Base-by-base conservation (phyloP, 2,797 vertebrate genomes). In the Sternotherus odoratus region DNA sequence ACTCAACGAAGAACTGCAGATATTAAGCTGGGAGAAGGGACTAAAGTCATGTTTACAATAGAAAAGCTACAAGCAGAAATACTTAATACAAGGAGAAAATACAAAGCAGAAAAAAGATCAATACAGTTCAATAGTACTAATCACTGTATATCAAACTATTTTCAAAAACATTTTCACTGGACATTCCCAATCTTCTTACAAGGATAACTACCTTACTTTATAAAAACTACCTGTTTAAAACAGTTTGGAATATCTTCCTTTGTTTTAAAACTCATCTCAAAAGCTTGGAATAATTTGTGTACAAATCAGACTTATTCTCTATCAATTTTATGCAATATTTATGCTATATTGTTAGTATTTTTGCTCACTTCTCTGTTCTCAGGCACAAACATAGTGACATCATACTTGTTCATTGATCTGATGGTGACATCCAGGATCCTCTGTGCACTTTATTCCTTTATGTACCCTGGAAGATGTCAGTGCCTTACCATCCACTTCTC, bases 401-500 rank as follows among this genome's bases (percentile, higher is more conserved):
- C 43, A 46, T 48, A 26, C 43, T 75, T 48, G 43, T 75, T 46
- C 72, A 30, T 15, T 48, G 43, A 28, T 48, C 26, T 75, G 26
- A 46, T 30, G 24, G 12, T 13, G 15, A 75, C 7, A 3, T 48
- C 23, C 43, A 30, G 26, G 43, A 48, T n/a, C 0, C 2, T 69
- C 77, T 4, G 46, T 0, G 9, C 77, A 53, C 23, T 6, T 0
- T 80, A 43, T 77, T 46, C 50, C 56, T 33, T 28, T 1, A 0
- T 0, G 16, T 74, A 19, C 33, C 39, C 30, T 24, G 43, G 81
- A 43, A 51, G 48, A 26, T 36, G 12, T 48, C 66, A 26, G 23
- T 1, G 0, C 24, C 19, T 51, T 69, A 7, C 23, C 0, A 0
- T 12, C 24, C 60, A 50, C 4, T 0, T 33, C 7, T 1, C 39